phyloP scores from a whole-genome alignment of 2,888 invertebrate genomes.

The Cybosia mesomella region DNA sequence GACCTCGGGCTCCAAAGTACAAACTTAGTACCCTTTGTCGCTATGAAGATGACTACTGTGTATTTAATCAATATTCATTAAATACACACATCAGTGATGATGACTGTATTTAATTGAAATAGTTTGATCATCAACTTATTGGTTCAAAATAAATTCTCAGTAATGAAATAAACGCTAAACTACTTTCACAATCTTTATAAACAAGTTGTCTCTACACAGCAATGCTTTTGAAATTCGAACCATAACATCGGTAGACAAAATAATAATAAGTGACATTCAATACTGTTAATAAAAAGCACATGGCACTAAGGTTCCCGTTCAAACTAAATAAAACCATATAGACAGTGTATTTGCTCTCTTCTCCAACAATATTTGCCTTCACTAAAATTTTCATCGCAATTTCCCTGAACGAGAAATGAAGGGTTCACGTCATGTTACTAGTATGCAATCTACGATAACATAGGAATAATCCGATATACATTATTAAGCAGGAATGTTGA shows the following conservation, averaged over 20 bases:
- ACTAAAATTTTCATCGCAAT: conserved; percentile 20
- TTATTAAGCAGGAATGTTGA: conserved; percentile 1
- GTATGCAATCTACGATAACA: conserved; percentile 11
- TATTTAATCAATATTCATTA: no score
- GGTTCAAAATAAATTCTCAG: not conserved
- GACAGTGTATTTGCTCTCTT: conserved; percentile 18
- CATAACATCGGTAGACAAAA: not conserved
- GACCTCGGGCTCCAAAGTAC: no score
- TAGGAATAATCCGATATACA: conserved; percentile 18
- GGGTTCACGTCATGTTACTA: conserved; percentile 9
- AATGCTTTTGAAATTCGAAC: not conserved
- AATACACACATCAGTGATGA: no score
- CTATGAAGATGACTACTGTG: no score
- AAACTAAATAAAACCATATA: conserved; percentile 19
- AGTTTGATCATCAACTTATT: no score
- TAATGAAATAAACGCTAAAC: not conserved
- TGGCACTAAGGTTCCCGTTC: conserved; percentile 11
- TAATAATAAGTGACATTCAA: conserved; percentile 3
- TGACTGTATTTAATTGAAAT: no score
- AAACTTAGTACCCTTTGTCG: no score
- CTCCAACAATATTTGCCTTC: conserved; percentile 18
- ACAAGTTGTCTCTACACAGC: not conserved
- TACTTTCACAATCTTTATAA: not conserved
- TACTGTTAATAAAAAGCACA: conserved; percentile 15
- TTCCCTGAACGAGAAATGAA: conserved; percentile 11